Evolutionary conservation across 2,113 vertebrate genomes (phyloP).

Genomic region (Chloropsis cyanopogon): DNA sequence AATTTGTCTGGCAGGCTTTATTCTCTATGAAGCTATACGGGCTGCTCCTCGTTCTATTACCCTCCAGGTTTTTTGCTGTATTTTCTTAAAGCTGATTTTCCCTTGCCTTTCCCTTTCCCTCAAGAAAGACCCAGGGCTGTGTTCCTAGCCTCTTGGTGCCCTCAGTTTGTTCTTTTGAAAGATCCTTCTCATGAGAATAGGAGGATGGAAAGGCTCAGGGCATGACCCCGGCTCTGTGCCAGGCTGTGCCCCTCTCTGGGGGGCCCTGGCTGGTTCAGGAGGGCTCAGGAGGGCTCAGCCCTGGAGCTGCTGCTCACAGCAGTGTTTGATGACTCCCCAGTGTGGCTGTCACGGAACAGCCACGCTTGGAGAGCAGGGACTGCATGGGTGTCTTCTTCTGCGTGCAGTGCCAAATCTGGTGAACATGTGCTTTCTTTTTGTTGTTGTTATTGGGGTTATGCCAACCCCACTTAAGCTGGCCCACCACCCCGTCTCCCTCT

Average conservation of each 20-base stretch:
- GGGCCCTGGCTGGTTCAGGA: background rate
- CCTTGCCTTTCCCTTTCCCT: background rate
- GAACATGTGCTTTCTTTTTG: background rate
- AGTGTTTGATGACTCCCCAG: accelerated
- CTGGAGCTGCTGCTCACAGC: background rate
- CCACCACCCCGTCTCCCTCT: background rate
- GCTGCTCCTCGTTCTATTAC: background rate
- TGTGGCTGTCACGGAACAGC: background rate
- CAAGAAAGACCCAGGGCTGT: background rate
- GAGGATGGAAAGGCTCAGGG: background rate
- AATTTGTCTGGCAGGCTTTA: constrained; percentile 36
- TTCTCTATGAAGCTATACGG: background rate
- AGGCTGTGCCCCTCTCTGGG: background rate
- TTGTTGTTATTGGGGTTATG: background rate
- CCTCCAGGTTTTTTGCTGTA: background rate
- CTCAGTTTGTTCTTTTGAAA: background rate
- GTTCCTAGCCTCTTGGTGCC: background rate
- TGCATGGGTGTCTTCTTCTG: background rate
- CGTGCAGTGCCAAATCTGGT: background rate
- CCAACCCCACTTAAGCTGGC: background rate
- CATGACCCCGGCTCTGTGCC: background rate
- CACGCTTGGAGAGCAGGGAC: too few relatives aligned
- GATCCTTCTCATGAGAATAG: background rate
- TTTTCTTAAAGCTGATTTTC: background rate
- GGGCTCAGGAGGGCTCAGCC: background rate